Percentiles rank a stretch among this genome's conserved stretches.
These are phyloP conservation scores for Galaxea fascicularis DNA, from an alignment of 92 coral and sea anemone genomes.

Conservation along the genomic window DNA sequence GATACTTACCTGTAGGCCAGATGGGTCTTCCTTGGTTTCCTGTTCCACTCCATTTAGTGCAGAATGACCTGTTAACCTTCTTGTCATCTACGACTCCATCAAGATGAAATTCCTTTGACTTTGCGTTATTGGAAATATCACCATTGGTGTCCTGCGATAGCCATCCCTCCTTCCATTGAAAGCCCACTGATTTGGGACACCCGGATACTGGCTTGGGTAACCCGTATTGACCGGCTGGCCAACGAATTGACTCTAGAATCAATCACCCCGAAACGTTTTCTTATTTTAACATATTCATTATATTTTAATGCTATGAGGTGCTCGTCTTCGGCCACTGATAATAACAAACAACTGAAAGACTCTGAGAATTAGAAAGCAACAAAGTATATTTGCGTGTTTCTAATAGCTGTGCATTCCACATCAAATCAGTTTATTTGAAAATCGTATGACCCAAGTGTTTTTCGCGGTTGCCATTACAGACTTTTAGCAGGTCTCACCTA, in stretches of 20 bases:
- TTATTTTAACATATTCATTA: too few species aligned
- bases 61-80: conserved; percentile 73
- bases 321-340: too few species aligned
- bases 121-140: conserved; percentile 40
- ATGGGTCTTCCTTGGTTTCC: background rate
- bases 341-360: too few species aligned
- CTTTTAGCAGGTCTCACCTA: too few species aligned
- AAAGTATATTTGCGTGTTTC: too few species aligned
- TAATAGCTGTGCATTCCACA: too few species aligned
- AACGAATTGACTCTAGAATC: conserved; percentile 22
- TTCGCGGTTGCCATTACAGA: too few species aligned
- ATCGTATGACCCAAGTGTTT: too few species aligned
- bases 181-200: conserved; percentile 72
- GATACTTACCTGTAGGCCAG: conserved; percentile 70
- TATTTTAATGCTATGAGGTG: too few species aligned
- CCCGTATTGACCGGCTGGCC: conserved; percentile 85
- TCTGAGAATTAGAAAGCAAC: too few species aligned
- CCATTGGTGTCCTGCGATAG: conserved; percentile 71
- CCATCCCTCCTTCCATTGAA: conserved; percentile 71
- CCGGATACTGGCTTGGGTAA: conserved; percentile 76
- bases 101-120: conserved; percentile 62
- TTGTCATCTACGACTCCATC: conserved; percentile 61
- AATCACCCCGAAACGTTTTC: background rate
- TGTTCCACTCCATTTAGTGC: conserved; percentile 58
- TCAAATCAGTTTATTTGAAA: too few species aligned